Conservation (phyloP, 2,797 vertebrate genomes). For the Diplodus puntazzo region DNA sequence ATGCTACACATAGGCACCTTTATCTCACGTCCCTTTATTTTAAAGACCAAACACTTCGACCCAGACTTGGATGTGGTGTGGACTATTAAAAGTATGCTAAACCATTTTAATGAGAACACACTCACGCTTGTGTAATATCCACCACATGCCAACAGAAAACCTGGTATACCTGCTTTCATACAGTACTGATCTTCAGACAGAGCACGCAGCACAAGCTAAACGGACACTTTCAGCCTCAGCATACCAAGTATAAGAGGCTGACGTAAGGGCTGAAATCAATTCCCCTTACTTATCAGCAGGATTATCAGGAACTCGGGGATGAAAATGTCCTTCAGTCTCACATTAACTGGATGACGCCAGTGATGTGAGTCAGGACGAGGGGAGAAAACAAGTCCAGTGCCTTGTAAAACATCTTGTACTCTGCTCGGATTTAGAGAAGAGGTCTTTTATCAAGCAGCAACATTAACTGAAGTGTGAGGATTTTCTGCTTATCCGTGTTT, state of each 20-base stretch:
- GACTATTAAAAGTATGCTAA: conserved; percentile 6
- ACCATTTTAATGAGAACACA: conserved; percentile 34
- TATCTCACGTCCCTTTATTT: background rate
- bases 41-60: conserved; percentile 14
- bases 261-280: conserved; percentile 56
- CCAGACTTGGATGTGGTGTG: background rate
- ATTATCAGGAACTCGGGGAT: conserved; percentile 57
- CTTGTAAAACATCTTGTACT: background rate
- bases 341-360: conserved; percentile 53
- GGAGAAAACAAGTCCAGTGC: background rate
- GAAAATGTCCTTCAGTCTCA: conserved; percentile 65
- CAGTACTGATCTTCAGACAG: conserved; percentile 32
- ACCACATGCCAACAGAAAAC: conserved; percentile 4
- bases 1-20: background rate
- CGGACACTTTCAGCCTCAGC: conserved; percentile 36
- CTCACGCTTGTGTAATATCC: background rate
- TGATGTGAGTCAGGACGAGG: conserved; percentile 12
- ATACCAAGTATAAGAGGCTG: conserved; percentile 53
- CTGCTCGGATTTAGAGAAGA: background rate
- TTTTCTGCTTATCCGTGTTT: background rate
- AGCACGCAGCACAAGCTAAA: conserved; percentile 34
- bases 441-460: background rate
- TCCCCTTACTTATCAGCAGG: conserved; percentile 59
- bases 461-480: background rate
- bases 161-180: background rate